These are phyloP conservation scores for Xenentodon cancila DNA, from an alignment of 2,797 vertebrate species.

Conservation along the genomic window DNA sequence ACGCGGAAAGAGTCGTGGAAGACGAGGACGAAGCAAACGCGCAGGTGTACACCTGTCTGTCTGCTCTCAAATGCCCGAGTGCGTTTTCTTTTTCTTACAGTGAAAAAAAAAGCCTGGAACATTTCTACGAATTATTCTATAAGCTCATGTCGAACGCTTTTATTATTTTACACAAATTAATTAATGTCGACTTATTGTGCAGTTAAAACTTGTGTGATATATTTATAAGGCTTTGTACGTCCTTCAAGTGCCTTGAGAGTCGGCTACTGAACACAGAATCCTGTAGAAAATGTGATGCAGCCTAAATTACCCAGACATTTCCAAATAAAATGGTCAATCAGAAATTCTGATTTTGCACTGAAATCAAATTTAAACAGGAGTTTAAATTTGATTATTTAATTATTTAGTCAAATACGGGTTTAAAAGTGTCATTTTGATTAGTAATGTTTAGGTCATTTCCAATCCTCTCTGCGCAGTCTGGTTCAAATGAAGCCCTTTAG, in stretches of 20 bases:
- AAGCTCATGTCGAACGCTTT: slow-evolving; percentile 39
- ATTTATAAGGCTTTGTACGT: slow-evolving; percentile 76
- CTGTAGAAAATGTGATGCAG: slow-evolving; percentile 65
- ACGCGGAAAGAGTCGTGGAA: neutral
- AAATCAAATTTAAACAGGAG: no score
- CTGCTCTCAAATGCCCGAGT: no score
- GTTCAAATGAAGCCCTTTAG: no score
- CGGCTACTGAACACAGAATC: slow-evolving; percentile 33
- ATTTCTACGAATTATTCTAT: neutral
- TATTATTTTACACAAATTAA: slow-evolving; percentile 28
- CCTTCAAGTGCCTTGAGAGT: slow-evolving; percentile 77
- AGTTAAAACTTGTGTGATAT: slow-evolving; percentile 82
- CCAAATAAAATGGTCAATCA: slow-evolving; percentile 35
- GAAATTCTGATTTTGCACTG: neutral
- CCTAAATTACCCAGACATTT: slow-evolving; percentile 39
- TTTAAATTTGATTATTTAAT: no score
- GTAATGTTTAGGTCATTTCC: no score
- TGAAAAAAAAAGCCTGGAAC: no score
- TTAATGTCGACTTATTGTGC: slow-evolving; percentile 35
- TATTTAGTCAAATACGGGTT: no score
- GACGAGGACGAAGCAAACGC: neutral
- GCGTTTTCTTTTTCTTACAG: no score
- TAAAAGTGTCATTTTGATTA: no score
- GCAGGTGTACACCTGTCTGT: no score
- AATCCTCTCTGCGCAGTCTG: no score